Evolutionary conservation across 2,113 vertebrate species (phyloP).

Genomic region (Cervus canadensis): DNA sequence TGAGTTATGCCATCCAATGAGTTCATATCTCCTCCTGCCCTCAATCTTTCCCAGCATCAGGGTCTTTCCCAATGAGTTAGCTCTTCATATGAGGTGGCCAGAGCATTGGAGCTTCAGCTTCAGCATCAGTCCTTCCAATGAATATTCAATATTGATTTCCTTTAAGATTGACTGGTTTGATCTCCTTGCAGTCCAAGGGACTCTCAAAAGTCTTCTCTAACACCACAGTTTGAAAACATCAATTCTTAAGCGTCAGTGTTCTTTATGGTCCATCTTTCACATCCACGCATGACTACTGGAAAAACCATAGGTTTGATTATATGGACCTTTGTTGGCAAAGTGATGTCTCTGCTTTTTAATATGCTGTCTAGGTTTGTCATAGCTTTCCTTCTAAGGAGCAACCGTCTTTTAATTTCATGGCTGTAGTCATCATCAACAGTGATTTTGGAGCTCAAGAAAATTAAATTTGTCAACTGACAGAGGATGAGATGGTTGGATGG

Average conservation of each 20-base stretch:
- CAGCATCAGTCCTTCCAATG: background rate
- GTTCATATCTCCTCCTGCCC: background rate
- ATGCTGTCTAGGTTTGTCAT: background rate
- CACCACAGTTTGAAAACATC: background rate
- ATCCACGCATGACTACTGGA: background rate
- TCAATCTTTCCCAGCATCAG: background rate
- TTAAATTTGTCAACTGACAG: background rate
- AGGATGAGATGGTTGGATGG: background rate
- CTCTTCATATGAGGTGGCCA: background rate
- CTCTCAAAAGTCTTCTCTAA: background rate
- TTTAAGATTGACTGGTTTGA: background rate
- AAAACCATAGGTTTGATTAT: background rate
- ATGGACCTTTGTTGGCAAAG: background rate
- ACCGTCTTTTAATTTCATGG: background rate
- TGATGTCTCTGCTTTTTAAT: background rate
- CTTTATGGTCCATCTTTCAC: background rate
- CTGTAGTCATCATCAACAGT: background rate
- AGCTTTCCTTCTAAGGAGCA: background rate
- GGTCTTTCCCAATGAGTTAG: background rate
- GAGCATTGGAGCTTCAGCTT: background rate
- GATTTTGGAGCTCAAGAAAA: background rate
- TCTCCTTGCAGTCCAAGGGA: background rate
- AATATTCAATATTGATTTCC: background rate
- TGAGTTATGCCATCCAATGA: background rate
- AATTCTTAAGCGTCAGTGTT: rapidly evolving